A percentile compares a stretch with the other conserved stretches of the same genome.
Conservation (phyloP, 2,888 invertebrate genomes). For the Coremacera marginata region DNA sequence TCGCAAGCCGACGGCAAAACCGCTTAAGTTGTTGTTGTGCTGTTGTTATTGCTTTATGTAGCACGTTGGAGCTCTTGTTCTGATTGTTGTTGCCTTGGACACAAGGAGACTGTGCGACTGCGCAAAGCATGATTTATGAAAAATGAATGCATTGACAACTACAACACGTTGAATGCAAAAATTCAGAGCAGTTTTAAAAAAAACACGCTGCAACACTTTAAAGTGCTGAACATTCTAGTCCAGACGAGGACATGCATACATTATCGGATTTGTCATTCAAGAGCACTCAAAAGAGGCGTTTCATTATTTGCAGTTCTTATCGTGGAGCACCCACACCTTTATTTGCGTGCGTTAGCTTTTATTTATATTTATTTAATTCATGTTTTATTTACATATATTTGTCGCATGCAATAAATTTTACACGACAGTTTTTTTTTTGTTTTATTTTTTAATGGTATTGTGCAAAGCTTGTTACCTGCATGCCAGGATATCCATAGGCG, state of each 20-base stretch:
- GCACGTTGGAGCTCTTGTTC: not conserved
- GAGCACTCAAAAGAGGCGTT: not conserved
- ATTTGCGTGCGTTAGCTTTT: constrained; percentile 7
- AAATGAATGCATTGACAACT: constrained; percentile 49
- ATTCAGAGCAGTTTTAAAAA: not conserved
- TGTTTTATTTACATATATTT: not conserved
- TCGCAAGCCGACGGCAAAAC: constrained; percentile 44
- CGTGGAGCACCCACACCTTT: constrained; percentile 25
- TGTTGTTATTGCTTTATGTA: not conserved
- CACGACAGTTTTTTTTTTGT: not conserved
- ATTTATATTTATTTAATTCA: constrained; percentile 19
- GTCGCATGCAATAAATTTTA: constrained; percentile 16
- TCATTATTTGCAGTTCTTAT: not conserved
- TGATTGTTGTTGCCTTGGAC: not conserved
- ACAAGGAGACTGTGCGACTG: constrained; percentile 27
- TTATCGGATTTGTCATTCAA: constrained; percentile 39
- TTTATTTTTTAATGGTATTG: not conserved
- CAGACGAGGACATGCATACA: constrained; percentile 54
- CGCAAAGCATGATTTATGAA: constrained; percentile 58
- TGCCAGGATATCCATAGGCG: constrained; percentile 68
- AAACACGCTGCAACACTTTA: constrained; percentile 14
- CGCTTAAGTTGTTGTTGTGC: constrained; percentile 25
- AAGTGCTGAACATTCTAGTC: not conserved
- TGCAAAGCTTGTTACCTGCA: constrained; percentile 59
- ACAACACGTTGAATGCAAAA: constrained; percentile 4